Percentiles rank a stretch among this genome's conserved stretches.
phyloP scores from a whole-genome alignment of 2,113 vertebrate genomes.

The Prionailurus viverrinus region DNA sequence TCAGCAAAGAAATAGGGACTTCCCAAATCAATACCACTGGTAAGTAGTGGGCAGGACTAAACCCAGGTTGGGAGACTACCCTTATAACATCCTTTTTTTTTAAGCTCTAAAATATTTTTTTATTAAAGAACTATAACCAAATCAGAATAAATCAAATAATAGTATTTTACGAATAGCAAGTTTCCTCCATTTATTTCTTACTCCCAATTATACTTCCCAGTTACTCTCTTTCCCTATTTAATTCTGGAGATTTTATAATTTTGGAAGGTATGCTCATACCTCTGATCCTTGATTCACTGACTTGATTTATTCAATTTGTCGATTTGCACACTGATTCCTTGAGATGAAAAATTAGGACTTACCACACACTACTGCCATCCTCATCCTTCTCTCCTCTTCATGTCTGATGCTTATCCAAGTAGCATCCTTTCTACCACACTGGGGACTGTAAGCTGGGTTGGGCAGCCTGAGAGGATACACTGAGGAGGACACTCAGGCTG shows the following conservation, averaged over 20 bases:
- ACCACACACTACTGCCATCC: neutral
- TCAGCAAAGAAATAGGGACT: neutral
- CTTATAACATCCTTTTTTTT: too few species aligned
- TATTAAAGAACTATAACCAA: slow-evolving; percentile 1
- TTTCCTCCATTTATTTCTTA: neutral
- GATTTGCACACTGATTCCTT: neutral
- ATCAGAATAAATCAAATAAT: neutral
- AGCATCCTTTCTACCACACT: neutral
- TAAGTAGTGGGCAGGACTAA: neutral
- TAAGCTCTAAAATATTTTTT: neutral
- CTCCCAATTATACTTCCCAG: neutral
- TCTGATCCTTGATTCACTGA: neutral
- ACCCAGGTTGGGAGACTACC: neutral
- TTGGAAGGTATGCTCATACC: neutral
- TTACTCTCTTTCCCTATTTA: neutral
- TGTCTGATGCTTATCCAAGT: neutral
- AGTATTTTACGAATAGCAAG: neutral
- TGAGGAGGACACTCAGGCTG: neutral
- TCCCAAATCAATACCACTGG: neutral
- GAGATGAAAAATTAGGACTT: slow-evolving; percentile 13
- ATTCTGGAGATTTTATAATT: neutral
- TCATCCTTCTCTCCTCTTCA: neutral
- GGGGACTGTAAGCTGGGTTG: too few species aligned
- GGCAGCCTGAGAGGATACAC: neutral
- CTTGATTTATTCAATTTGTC: neutral